Percentiles rank a stretch among this genome's conserved stretches.
phyloP scores from a whole-genome alignment of 1,140 invertebrate genomes.

The Ceratina japonica region DNA sequence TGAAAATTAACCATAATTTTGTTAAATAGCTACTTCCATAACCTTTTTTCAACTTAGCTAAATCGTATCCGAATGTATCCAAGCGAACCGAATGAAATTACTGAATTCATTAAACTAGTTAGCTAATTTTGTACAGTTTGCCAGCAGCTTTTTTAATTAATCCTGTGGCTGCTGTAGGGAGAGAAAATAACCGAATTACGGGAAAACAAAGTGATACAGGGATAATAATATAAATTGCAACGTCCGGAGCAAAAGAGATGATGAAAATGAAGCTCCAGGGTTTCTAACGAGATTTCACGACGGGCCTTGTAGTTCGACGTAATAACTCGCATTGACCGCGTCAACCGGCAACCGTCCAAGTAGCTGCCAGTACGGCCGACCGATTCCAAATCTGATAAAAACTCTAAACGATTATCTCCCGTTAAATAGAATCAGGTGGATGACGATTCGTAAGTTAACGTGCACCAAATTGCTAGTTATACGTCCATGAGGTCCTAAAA shows the following conservation, averaged over 20 bases:
- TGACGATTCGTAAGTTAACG: background rate
- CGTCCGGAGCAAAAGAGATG: conserved; percentile 33
- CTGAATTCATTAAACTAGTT: background rate
- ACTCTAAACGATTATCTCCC: background rate
- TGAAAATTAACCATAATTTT: background rate
- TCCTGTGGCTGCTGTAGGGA: background rate
- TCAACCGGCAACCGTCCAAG: conserved; percentile 49
- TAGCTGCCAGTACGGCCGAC: conserved; percentile 32
- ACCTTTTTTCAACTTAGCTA: background rate
- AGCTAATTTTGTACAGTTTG: background rate
- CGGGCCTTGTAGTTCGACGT: conserved; percentile 40
- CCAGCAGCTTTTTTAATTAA: background rate
- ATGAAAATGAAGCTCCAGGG: conserved; percentile 13
- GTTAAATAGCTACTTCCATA: background rate
- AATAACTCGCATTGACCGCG: conserved; percentile 51
- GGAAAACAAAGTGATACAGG: background rate
- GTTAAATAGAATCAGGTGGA: background rate
- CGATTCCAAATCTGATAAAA: conserved; percentile 15
- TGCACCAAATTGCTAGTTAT: background rate
- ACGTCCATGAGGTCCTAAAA: background rate
- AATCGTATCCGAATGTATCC: background rate
- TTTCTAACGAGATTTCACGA: conserved; percentile 36
- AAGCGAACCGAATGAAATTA: background rate
- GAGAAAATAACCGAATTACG: background rate
- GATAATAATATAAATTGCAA: conserved; percentile 37